phyloP scores from a whole-genome alignment of 1,140 invertebrate species.

The Polypedilum pembai region DNA sequence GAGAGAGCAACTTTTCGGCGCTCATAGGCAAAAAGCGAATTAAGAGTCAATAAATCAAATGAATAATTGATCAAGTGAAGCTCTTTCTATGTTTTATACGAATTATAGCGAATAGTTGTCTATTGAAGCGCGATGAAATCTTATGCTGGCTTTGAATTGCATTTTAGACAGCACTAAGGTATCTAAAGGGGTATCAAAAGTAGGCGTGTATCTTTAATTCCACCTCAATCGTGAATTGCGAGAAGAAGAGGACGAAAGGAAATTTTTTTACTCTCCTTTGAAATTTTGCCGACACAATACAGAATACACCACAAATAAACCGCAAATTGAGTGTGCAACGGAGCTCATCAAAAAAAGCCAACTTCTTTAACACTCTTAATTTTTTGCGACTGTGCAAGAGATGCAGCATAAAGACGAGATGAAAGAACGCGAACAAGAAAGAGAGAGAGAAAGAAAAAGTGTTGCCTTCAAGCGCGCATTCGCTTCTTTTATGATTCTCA shows the following conservation, averaged over 20 bases:
- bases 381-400: background rate
- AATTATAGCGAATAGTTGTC: background rate
- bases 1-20: background rate
- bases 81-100: background rate
- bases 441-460: background rate
- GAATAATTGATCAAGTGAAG: background rate
- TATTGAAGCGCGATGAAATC: conserved; percentile 3
- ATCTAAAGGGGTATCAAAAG: conserved; percentile 14
- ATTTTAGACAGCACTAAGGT: background rate
- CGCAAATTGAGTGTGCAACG: background rate
- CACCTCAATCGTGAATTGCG: background rate
- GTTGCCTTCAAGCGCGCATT: background rate
- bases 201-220: conserved; percentile 14
- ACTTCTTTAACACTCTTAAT: background rate
- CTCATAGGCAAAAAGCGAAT: background rate
- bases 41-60: background rate
- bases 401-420: background rate
- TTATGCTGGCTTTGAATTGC: background rate
- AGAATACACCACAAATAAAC: background rate
- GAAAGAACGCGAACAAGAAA: background rate
- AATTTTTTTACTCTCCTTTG: background rate
- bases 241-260: background rate
- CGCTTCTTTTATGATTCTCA: background rate
- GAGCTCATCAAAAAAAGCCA: background rate
- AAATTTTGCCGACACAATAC: conserved; percentile 10